A percentile compares a stretch with the other conserved stretches of the same genome.
Conservation (phyloP, 1,140 invertebrate genomes). For the Heterodera schachtii region DNA sequence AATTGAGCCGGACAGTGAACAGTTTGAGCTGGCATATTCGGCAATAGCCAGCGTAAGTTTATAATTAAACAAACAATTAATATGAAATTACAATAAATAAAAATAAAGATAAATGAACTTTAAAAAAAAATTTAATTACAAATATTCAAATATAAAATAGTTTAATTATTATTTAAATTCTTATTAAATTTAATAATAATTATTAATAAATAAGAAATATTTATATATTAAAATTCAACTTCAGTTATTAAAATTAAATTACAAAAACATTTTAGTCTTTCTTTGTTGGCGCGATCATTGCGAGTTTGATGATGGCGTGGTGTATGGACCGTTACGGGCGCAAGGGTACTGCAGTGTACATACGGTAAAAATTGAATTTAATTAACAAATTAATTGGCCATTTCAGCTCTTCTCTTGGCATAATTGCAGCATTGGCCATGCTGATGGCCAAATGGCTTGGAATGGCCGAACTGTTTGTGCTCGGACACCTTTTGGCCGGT, state of each 20-base stretch:
- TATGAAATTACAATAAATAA: not conserved
- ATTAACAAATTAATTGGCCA: not conserved
- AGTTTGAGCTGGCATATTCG: conserved; percentile 1
- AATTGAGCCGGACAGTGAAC: conserved; percentile 13
- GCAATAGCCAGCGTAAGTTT: not conserved
- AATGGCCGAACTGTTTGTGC: conserved; percentile 50
- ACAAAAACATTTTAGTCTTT: conserved; percentile 43
- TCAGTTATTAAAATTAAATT: not conserved
- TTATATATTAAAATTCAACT: no score
- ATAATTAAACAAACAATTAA: not conserved
- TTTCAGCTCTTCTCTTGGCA: conserved; percentile 45
- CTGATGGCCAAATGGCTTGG: conserved; percentile 37
- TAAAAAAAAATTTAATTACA: conserved; percentile 13
- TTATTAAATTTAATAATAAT: no score
- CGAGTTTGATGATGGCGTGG: conserved; percentile 42
- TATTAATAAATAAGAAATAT: no score
- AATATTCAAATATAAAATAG: conserved; percentile 43
- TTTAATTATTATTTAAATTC: no score
- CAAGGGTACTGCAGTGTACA: conserved; percentile 49
- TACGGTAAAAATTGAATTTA: conserved; percentile 38
- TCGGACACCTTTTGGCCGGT: conserved; percentile 53
- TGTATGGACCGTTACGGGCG: conserved; percentile 51
- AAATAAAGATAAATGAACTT: no score
- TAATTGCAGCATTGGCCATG: conserved; percentile 43
- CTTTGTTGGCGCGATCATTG: conserved; percentile 51